Percentiles rank a stretch among this genome's conserved stretches.
phyloP scores from a whole-genome alignment of 2,888 invertebrate genomes.

The Portevinia maculata region DNA sequence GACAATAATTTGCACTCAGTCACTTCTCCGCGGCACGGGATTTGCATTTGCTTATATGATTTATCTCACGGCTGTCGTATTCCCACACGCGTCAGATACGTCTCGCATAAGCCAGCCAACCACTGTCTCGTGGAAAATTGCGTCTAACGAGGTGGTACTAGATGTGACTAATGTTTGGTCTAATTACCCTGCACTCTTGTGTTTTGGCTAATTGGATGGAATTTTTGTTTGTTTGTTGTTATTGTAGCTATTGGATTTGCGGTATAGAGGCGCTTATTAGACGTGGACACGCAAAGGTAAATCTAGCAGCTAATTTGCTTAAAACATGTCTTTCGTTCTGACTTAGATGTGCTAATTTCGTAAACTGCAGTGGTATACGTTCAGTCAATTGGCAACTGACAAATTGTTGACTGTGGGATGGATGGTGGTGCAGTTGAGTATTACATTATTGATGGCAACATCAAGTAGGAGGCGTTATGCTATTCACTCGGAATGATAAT shows the following conservation, averaged over 20 bases:
- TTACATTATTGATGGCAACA: slow-evolving; percentile 7
- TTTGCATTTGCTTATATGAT: slow-evolving; percentile 63
- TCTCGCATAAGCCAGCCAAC: slow-evolving; percentile 26
- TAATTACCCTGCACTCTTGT: slow-evolving; percentile 69
- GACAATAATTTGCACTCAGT: slow-evolving; percentile 67
- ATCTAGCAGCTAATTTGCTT: slow-evolving; percentile 62
- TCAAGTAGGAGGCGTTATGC: background rate
- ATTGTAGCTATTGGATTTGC: slow-evolving; percentile 1
- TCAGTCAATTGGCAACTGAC: slow-evolving; percentile 27
- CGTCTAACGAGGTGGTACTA: slow-evolving; percentile 69
- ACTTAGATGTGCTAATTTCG: slow-evolving; percentile 59
- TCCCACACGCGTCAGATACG: slow-evolving; percentile 69
- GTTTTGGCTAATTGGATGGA: slow-evolving; percentile 69
- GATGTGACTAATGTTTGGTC: slow-evolving; percentile 73
- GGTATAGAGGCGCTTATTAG: slow-evolving; percentile 58
- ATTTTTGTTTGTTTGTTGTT: slow-evolving; percentile 16
- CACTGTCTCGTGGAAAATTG: slow-evolving; percentile 58
- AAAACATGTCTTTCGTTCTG: slow-evolving; percentile 45
- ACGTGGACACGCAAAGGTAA: slow-evolving; percentile 62
- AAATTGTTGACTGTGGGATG: slow-evolving; percentile 40
- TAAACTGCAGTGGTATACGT: slow-evolving; percentile 8
- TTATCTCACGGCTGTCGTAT: slow-evolving; percentile 70
- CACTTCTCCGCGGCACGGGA: slow-evolving; percentile 32
- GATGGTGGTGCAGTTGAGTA: background rate
- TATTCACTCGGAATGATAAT: too few species aligned